Evolutionary conservation across 2,888 invertebrate genomes (phyloP).

Genomic region (Dolichomitus sp.): DNA sequence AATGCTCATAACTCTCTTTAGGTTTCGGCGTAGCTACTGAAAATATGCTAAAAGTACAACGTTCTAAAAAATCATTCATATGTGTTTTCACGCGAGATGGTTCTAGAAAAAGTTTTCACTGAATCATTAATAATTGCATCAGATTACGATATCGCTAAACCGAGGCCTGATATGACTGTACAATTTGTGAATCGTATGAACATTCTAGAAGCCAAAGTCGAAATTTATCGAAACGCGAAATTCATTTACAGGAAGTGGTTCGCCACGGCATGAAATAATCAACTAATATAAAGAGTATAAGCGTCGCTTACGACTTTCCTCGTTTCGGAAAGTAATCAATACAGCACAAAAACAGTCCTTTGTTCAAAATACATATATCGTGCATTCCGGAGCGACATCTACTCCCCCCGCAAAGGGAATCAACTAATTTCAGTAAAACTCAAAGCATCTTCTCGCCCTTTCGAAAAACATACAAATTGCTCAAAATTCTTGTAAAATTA

Average conservation of each 20-base stretch:
- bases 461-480: not conserved
- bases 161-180: constrained; percentile 41
- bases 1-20: constrained; percentile 3
- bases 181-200: constrained; percentile 24
- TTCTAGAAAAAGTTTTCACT: constrained; percentile 17
- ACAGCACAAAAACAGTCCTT: constrained; percentile 39
- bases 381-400: constrained; percentile 40
- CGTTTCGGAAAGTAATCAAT: constrained; percentile 37
- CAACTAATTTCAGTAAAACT: not conserved
- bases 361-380: constrained; percentile 34
- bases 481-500: constrained; percentile 34
- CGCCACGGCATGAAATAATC: not conserved
- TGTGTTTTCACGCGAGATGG: not conserved
- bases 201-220: constrained; percentile 6
- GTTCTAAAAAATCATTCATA: not conserved
- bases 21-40: not conserved
- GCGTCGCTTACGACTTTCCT: not conserved
- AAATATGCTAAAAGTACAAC: not conserved
- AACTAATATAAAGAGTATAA: not conserved
- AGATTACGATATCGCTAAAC: constrained; percentile 39
- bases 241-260: not conserved
- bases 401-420: not conserved
- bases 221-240: not conserved
- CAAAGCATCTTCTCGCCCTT: not conserved
- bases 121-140: constrained; percentile 56